phyloP scores from a whole-genome alignment of 2,888 invertebrate genomes.

The Luperina testacea region DNA sequence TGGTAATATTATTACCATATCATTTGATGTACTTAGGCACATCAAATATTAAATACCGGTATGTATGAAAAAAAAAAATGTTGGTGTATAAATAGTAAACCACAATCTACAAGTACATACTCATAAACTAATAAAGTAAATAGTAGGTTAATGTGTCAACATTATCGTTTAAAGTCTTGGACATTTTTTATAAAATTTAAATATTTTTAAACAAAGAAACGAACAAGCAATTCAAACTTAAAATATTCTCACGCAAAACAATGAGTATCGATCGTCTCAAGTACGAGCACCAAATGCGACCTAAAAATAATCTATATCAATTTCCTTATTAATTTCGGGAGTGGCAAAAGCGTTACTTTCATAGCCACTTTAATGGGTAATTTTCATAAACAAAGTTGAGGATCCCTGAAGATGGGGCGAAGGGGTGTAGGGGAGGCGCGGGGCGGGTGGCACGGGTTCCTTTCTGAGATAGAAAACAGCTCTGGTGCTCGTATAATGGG shows the following conservation, averaged over 20 bases:
- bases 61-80: too few species aligned
- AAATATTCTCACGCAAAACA: constrained; percentile 59
- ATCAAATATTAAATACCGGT: too few species aligned
- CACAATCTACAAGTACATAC: neutral
- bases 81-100: neutral
- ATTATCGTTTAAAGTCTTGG: too few species aligned
- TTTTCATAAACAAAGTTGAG: constrained; percentile 90
- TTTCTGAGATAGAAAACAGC: constrained; percentile 91
- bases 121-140: neutral
- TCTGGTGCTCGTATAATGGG: constrained; percentile 92
- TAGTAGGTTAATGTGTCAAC: too few species aligned
- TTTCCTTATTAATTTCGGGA: constrained; percentile 89
- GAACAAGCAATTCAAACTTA: constrained; percentile 49
- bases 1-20: too few species aligned
- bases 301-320: constrained; percentile 88
- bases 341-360: constrained; percentile 89
- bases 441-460: constrained; percentile 79
- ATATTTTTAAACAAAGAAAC: constrained; percentile 13
- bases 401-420: constrained; percentile 82
- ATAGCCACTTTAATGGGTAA: constrained; percentile 90
- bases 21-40: too few species aligned
- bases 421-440: constrained; percentile 72
- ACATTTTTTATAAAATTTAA: neutral
- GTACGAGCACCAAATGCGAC: constrained; percentile 71
- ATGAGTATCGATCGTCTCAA: constrained; percentile 59